Evolutionary conservation across 92 coral and sea anemone genomes (phyloP).

Genomic region (Epizoanthus illoricatus): DNA sequence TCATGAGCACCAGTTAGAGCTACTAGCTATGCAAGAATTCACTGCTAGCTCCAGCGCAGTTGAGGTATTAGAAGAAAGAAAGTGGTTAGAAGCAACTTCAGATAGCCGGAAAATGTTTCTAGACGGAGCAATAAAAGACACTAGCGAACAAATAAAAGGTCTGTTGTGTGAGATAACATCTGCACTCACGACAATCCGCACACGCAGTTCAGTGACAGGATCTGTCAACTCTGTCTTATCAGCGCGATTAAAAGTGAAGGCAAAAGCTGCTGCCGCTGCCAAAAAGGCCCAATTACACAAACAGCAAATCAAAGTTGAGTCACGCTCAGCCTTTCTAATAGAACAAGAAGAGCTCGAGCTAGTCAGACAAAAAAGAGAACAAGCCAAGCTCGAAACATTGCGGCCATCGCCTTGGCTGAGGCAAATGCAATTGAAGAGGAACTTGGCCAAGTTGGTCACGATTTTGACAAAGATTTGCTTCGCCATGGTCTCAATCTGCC

Average conservation of each 20-base stretch:
- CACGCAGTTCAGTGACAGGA: no score
- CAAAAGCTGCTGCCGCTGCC: slow-evolving; percentile 50
- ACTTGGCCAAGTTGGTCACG: slow-evolving; percentile 20
- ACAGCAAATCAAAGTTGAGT: slow-evolving; percentile 38
- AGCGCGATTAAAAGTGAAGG: slow-evolving; percentile 30
- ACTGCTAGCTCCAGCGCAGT: no score
- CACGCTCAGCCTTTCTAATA: slow-evolving; percentile 44
- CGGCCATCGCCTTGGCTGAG: slow-evolving; percentile 53
- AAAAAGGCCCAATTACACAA: slow-evolving; percentile 54
- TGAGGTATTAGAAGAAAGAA: slow-evolving; percentile 19
- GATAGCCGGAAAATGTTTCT: slow-evolving; percentile 24
- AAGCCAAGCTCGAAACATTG: slow-evolving; percentile 45
- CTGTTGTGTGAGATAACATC: no score
- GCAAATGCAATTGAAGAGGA: slow-evolving; percentile 47
- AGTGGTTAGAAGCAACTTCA: slow-evolving; percentile 30
- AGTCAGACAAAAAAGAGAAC: slow-evolving; percentile 48
- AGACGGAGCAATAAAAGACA: slow-evolving; percentile 23
- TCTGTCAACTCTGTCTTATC: slow-evolving; percentile 34
- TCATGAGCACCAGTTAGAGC: no score
- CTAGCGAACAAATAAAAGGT: slow-evolving; percentile 4
- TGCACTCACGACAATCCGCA: no score
- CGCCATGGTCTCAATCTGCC: not conserved
- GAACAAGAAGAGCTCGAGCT: slow-evolving; percentile 54
- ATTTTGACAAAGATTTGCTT: not conserved
- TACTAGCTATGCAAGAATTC: no score